Conservation (phyloP, 2,797 vertebrate species). For the Melanotaenia maccullochi region DNA sequence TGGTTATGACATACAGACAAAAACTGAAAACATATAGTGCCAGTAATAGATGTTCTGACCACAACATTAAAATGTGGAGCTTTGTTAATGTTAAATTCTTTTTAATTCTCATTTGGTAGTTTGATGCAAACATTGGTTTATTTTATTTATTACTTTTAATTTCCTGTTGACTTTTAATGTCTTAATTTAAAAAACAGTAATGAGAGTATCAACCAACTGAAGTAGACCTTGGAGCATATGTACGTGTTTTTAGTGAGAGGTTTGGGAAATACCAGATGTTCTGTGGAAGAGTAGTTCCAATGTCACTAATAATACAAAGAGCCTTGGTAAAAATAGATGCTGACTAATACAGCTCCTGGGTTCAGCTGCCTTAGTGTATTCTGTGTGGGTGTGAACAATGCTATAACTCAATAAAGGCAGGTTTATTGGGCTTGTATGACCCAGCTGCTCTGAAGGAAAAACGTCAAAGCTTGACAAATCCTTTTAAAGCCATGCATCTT, state of each 20-base stretch:
- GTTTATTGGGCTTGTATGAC: slow-evolving; percentile 57
- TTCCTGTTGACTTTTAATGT: not conserved
- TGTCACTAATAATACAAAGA: slow-evolving; percentile 28
- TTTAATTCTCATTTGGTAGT: slow-evolving; percentile 5
- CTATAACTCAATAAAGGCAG: slow-evolving; percentile 58
- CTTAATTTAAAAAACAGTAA: not conserved
- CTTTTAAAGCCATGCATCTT: slow-evolving; percentile 27
- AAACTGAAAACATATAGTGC: too few species aligned
- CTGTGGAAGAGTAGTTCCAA: not conserved
- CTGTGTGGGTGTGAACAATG: slow-evolving; percentile 37
- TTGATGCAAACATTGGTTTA: slow-evolving; percentile 3
- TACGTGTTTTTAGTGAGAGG: not conserved
- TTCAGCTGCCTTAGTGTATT: slow-evolving; percentile 31
- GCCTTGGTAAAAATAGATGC: slow-evolving; percentile 29
- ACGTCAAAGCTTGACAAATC: slow-evolving; percentile 40
- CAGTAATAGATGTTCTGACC: too few species aligned
- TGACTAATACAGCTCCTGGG: slow-evolving; percentile 43
- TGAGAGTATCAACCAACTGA: slow-evolving; percentile 9
- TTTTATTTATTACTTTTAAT: not conserved
- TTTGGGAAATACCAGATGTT: not conserved
- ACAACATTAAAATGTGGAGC: too few species aligned
- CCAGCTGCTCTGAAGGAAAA: slow-evolving; percentile 33
- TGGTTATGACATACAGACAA: too few species aligned
- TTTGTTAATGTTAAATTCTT: not conserved
- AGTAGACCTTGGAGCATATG: not conserved